Base-by-base conservation (phyloP, 1,140 invertebrate genomes). In the Drosophila miranda region DNA sequence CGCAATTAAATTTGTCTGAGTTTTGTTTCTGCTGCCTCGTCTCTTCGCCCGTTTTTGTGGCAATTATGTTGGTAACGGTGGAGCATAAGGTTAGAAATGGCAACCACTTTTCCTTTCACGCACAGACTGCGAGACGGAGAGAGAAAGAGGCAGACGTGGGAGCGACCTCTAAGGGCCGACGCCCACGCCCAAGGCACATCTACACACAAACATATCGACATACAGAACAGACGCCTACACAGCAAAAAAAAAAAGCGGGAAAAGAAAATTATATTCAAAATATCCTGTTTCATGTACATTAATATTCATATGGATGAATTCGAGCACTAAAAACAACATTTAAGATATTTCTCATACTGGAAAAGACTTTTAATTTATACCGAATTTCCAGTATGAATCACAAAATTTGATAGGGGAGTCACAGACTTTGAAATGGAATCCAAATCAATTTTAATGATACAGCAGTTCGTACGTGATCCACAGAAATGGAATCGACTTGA, bases 81-180 rank as follows among this genome's bases (percentile, higher is more conserved):
- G 30, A 56, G 34, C 23, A 53, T 43, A 62, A 52, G 62, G 58
- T 28, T 52, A 11, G 50, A 51, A 30, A 43, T 34, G 57, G 50
- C 50, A 54, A 45, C 42, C 58, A 73, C 68, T 73, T 73, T 73
- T 73, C 58, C 70, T 73, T 73, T 73, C 70, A 71, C 66, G 45
- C 60, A 46, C 60, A 30, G 61, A 16, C 26, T 34, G 38, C n/a
- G 26, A 38, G 41, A 1, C 49, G 19, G 61, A 45, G 61, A 19
- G 56, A 5, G 56, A 14, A 34, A 16, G 46, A 66, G 41, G 45
- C 30, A 34, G 34, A 38, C 34, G 9, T 13, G 34, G 34, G 30
- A 26, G 4, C 23, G 14, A 38, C 34, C 34, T 34, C 30, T 38
- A 1, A 42, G 19, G 34, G 43, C 61, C 67, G 41, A 73, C 68